phyloP scores from a whole-genome alignment of 2,888 invertebrate genomes.

The Campaea margaritaria region DNA sequence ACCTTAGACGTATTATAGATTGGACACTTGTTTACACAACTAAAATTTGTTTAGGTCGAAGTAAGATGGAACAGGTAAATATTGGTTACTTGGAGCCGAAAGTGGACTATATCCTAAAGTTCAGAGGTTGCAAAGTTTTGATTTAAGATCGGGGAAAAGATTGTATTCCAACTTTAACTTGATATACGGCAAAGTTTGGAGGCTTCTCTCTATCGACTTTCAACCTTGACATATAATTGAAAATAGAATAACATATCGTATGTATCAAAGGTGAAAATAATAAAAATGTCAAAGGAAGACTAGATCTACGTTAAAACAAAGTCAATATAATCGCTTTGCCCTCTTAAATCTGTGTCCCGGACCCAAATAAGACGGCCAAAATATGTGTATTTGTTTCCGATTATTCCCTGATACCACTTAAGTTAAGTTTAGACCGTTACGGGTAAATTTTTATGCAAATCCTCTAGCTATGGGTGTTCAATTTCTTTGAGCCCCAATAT shows the following conservation, averaged over 20 bases:
- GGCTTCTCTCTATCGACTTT: neutral
- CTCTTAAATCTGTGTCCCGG: constrained; percentile 40
- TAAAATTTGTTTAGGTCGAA: constrained; percentile 26
- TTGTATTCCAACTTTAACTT: constrained; percentile 16
- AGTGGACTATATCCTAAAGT: constrained; percentile 21
- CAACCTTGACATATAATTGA: neutral
- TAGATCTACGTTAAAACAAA: constrained; percentile 19
- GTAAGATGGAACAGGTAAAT: constrained; percentile 24
- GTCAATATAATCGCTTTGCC: constrained; percentile 32
- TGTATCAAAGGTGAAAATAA: constrained; percentile 14
- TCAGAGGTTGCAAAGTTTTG: constrained; percentile 24
- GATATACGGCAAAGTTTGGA: constrained; percentile 14
- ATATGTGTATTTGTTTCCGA: constrained; percentile 34
- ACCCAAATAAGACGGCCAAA: constrained; percentile 42
- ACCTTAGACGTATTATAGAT: constrained; percentile 37
- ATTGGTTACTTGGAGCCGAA: constrained; percentile 23
- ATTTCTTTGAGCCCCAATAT: constrained; percentile 58
- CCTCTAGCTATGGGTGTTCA: constrained; percentile 58
- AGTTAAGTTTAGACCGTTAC: constrained; percentile 31
- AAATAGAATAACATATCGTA: constrained; percentile 2
- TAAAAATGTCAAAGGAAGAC: constrained; percentile 28
- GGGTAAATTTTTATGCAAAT: constrained; percentile 71
- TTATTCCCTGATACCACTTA: constrained; percentile 42
- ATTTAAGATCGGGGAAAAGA: constrained; percentile 19
- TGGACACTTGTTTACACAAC: constrained; percentile 26